Evolutionary conservation across 2,797 vertebrate species (phyloP).

Genomic region (Sebastes diploproa): DNA sequence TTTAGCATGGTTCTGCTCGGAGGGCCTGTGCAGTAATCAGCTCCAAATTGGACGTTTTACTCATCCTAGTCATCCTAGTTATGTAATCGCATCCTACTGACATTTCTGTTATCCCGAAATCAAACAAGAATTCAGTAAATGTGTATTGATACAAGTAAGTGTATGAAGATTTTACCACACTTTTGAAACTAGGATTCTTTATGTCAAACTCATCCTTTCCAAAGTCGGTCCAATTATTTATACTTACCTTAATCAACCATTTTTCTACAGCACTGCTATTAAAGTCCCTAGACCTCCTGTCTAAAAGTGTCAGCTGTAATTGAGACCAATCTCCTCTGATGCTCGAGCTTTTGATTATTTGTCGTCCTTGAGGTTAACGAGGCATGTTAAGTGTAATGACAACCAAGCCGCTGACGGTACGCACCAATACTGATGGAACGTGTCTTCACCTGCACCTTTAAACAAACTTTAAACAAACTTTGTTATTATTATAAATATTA

Average conservation of each 20-base stretch:
- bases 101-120: background rate
- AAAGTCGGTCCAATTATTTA: background rate
- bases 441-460: background rate
- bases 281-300: background rate
- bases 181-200: background rate
- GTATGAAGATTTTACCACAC: background rate
- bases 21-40: background rate
- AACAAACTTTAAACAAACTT: too few species aligned
- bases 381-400: slow-evolving; percentile 17
- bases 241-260: background rate
- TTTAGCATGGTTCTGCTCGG: background rate
- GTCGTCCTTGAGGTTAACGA: slow-evolving; percentile 34
- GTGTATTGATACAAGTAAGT: background rate
- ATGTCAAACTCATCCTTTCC: background rate
- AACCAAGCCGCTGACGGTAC: background rate
- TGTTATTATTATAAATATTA: too few species aligned
- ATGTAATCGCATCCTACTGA: background rate
- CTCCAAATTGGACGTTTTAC: background rate
- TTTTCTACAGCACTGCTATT: background rate
- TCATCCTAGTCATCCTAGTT: background rate
- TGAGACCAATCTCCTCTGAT: slow-evolving; percentile 22
- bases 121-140: background rate
- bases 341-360: slow-evolving; percentile 35
- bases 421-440: background rate
- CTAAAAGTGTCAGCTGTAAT: slow-evolving; percentile 8